phyloP scores from a whole-genome alignment of 2,113 vertebrate species.

The Struthidea cinerea region DNA sequence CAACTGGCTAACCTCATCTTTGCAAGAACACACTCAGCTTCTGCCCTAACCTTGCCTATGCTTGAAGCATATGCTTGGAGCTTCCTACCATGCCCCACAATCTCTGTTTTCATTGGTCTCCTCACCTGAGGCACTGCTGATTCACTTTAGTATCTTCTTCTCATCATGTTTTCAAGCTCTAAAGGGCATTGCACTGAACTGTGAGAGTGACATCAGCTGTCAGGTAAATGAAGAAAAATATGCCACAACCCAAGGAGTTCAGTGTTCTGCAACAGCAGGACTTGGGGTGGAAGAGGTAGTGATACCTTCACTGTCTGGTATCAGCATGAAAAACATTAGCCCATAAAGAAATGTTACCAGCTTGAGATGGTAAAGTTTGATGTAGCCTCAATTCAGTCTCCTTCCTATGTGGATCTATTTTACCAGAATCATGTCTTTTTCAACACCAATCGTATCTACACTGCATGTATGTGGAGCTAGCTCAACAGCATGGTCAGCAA shows the following conservation, averaged over 20 bases:
- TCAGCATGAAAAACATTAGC: background rate
- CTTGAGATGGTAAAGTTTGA: background rate
- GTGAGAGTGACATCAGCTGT: background rate
- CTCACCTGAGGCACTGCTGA: background rate
- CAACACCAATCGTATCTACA: rapidly evolving
- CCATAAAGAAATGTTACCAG: background rate
- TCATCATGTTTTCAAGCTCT: background rate
- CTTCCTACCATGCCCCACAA: background rate
- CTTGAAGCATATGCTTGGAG: background rate
- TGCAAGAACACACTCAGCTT: background rate
- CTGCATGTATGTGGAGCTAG: background rate
- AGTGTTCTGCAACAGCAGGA: background rate
- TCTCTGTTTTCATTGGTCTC: background rate
- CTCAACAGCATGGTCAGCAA: background rate
- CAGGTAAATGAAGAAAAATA: background rate
- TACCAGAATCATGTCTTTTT: background rate
- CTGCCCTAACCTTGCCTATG: background rate
- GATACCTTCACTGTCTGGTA: background rate
- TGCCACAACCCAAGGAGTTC: background rate
- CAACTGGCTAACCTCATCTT: background rate
- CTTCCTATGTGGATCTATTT: background rate
- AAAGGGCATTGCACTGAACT: background rate
- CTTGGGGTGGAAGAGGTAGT: background rate
- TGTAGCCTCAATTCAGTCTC: background rate
- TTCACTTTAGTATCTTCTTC: background rate